A percentile compares a stretch with the other conserved stretches of the same genome.
Evolutionary conservation across 2,113 vertebrate species (phyloP).

Genomic region (Sphyrna mokarran): DNA sequence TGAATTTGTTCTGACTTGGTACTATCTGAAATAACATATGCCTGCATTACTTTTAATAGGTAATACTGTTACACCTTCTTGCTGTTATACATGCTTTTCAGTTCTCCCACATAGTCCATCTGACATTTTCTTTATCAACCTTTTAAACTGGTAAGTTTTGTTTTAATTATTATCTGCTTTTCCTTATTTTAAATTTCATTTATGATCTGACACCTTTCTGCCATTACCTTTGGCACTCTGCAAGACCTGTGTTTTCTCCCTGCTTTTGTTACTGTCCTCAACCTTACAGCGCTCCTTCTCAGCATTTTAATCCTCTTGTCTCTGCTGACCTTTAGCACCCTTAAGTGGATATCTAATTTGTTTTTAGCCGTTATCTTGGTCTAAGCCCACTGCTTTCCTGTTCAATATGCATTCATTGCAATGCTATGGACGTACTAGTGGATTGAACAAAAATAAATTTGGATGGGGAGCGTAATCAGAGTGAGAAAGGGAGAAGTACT

Average conservation of each 20-base stretch:
- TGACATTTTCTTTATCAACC: constrained; percentile 24
- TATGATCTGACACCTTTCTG: neutral
- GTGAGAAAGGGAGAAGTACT: neutral
- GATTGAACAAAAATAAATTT: neutral
- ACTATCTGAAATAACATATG: constrained; percentile 19
- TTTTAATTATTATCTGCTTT: neutral
- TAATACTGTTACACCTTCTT: neutral
- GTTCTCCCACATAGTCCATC: constrained; percentile 27
- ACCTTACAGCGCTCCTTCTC: neutral
- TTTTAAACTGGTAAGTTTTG: constrained; percentile 30
- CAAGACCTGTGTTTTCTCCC: neutral
- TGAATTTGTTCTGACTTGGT: constrained; percentile 13
- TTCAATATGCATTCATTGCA: neutral
- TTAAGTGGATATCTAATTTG: neutral
- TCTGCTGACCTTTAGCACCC: neutral
- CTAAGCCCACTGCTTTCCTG: neutral
- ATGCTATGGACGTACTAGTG: neutral
- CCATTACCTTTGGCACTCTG: neutral
- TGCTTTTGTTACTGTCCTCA: constrained; percentile 16
- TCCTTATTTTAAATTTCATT: neutral
- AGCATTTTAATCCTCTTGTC: neutral
- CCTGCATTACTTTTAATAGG: constrained; percentile 1
- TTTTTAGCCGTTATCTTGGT: neutral
- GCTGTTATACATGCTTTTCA: constrained; percentile 25
- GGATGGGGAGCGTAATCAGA: neutral